Conservation (phyloP, 2,888 invertebrate genomes). For the Venusia cambrica region DNA sequence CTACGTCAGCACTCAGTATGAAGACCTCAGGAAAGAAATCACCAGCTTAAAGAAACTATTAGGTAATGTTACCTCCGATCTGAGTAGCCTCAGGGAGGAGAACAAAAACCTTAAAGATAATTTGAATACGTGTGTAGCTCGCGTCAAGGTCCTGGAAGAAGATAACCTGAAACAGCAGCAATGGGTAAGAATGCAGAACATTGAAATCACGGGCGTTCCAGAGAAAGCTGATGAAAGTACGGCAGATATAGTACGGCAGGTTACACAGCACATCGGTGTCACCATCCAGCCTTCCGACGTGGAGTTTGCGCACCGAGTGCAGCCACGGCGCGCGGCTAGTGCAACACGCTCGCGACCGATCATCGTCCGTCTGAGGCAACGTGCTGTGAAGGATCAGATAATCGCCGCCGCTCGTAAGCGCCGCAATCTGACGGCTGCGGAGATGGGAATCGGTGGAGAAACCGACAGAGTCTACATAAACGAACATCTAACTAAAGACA, state of each 20-base stretch:
- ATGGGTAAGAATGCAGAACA: constrained; percentile 11
- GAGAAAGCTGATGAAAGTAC: constrained; percentile 3
- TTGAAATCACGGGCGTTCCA: constrained; percentile 10
- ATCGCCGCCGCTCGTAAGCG: constrained; percentile 9
- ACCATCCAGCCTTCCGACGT: constrained; percentile 1
- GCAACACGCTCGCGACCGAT: constrained; percentile 2
- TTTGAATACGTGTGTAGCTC: background rate
- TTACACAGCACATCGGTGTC: constrained; percentile 6
- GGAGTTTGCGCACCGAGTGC: constrained; percentile 12
- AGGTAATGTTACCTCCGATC: background rate
- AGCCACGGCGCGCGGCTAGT: background rate
- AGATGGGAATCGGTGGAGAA: too few species aligned
- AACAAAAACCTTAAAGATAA: constrained; percentile 7
- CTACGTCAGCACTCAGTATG: constrained; percentile 6
- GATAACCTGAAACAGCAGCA: constrained; percentile 10
- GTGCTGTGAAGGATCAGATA: constrained; percentile 1
- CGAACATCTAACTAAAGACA: too few species aligned
- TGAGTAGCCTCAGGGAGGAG: constrained; percentile 7
- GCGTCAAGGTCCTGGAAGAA: constrained; percentile 6
- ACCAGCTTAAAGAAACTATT: constrained; percentile 4
- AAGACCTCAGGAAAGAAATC: constrained; percentile 6
- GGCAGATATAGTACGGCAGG: background rate
- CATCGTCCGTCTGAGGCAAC: constrained; percentile 7
- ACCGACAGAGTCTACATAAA: too few species aligned
- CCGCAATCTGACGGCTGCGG: too few species aligned